Evolutionary conservation across 1,140 invertebrate genomes (phyloP).

Genomic region (Lanistes nyassanus): DNA sequence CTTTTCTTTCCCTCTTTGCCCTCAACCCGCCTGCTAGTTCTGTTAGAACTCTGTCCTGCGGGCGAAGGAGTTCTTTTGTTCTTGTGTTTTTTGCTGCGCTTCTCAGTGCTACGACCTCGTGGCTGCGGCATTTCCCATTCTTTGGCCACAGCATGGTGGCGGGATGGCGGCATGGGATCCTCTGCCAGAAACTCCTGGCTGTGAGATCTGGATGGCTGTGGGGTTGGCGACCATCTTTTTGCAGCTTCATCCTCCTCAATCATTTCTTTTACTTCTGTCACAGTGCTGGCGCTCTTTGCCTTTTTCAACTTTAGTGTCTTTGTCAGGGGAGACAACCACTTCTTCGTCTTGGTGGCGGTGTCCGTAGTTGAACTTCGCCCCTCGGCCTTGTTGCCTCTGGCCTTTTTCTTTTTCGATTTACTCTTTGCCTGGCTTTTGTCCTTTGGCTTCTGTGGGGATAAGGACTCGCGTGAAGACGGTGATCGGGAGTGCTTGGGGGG

Average conservation of each 20-base stretch:
- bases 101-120: conserved; percentile 13
- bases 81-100: conserved; percentile 11
- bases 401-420: conserved; percentile 20
- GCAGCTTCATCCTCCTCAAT: not conserved
- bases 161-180: conserved; percentile 11
- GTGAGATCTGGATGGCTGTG: not conserved
- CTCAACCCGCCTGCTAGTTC: not conserved
- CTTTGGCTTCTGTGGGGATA: conserved; percentile 14
- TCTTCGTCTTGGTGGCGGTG: not conserved
- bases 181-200: not conserved
- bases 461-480: conserved; percentile 4
- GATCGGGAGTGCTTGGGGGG: conserved; percentile 7
- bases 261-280: not conserved
- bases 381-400: conserved; percentile 7
- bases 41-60: no score
- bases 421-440: conserved; percentile 12
- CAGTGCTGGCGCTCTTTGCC: not conserved
- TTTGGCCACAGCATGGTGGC: not conserved
- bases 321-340: conserved; percentile 15
- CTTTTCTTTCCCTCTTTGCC: not conserved
- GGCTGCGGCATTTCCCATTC: not conserved
- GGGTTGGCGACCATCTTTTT: conserved; percentile 11
- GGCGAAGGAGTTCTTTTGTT: not conserved
- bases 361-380: not conserved
- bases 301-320: conserved; percentile 24